phyloP scores from a whole-genome alignment of 30 jellyfish, hydroid and myxozoan species.

The Turritopsis rubra region DNA sequence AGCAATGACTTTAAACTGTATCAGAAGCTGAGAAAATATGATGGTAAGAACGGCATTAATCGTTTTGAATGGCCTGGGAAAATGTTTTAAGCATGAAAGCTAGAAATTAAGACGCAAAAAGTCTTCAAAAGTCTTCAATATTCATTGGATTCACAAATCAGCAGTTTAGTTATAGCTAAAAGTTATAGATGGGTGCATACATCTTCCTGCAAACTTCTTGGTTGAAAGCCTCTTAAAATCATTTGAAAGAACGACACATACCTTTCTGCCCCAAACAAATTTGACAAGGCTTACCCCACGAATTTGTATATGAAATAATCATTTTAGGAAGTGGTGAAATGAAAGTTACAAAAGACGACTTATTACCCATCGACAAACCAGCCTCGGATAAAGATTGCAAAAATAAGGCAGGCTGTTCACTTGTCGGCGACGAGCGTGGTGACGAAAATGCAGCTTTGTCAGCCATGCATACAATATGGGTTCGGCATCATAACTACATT shows the following conservation, averaged over 20 bases:
- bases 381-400: neutral
- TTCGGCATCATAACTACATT: constrained; percentile 34
- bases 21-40: neutral
- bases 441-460: constrained; percentile 22
- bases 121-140: too few relatives aligned
- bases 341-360: constrained; percentile 5
- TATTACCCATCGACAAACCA: constrained; percentile 8
- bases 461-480: constrained; percentile 35
- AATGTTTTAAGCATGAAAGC: too few relatives aligned
- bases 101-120: too few relatives aligned
- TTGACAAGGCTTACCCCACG: too few relatives aligned
- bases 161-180: too few relatives aligned
- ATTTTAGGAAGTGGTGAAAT: neutral
- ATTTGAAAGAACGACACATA: too few relatives aligned
- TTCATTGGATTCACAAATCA: too few relatives aligned
- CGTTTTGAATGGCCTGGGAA: too few relatives aligned
- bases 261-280: too few relatives aligned
- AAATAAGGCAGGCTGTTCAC: neutral
- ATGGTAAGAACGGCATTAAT: neutral
- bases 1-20: neutral
- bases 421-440: constrained; percentile 38
- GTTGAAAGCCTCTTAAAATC: too few relatives aligned
- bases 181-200: too few relatives aligned
- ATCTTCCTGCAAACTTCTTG: too few relatives aligned
- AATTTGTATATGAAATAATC: neutral